Evolutionary conservation across 1,140 invertebrate genomes (phyloP).

Genomic region (Bursaphelenchus mucronatus): DNA sequence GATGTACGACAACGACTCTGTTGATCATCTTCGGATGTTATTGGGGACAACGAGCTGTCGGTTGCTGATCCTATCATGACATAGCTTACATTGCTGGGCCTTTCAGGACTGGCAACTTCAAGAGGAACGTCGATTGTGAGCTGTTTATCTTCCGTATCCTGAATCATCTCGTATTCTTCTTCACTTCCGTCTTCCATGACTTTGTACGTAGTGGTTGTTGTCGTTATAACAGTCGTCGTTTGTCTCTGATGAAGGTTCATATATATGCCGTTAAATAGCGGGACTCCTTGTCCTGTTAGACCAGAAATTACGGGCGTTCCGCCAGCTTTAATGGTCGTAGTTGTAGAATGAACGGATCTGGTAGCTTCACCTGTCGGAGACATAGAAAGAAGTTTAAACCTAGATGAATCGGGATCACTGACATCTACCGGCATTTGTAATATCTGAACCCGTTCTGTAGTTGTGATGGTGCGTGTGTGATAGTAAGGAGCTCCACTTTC

Average conservation of each 20-base stretch:
- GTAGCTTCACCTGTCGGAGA: slow-evolving; percentile 27
- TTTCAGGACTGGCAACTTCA: slow-evolving; percentile 3
- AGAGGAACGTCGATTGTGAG: slow-evolving; percentile 26
- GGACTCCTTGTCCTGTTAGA: slow-evolving; percentile 24
- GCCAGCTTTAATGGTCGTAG: slow-evolving; percentile 40
- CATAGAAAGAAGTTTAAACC: slow-evolving; percentile 21
- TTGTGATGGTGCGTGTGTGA: slow-evolving; percentile 34
- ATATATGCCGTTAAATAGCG: slow-evolving; percentile 24
- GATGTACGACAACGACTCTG: not conserved
- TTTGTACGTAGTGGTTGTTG: slow-evolving; percentile 46
- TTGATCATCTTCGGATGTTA: slow-evolving; percentile 18
- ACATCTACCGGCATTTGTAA: slow-evolving; percentile 37
- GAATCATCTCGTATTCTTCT: slow-evolving; percentile 33
- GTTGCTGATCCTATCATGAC: slow-evolving; percentile 24
- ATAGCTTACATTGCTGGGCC: slow-evolving; percentile 11
- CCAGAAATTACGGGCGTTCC: slow-evolving; percentile 25
- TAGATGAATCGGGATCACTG: slow-evolving; percentile 16
- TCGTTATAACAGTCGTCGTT: slow-evolving; percentile 41
- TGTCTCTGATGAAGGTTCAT: slow-evolving; percentile 28
- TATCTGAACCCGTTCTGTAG: slow-evolving; percentile 40
- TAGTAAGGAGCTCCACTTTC: slow-evolving; percentile 14
- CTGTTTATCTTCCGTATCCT: slow-evolving; percentile 2
- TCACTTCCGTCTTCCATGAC: slow-evolving; percentile 30
- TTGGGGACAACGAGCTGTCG: slow-evolving; percentile 26
- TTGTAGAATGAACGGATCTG: slow-evolving; percentile 22